A percentile compares a stretch with the other conserved stretches of the same genome.
Evolutionary conservation across 1,140 invertebrate genomes (phyloP).

Genomic region (Microplitis mediator): DNA sequence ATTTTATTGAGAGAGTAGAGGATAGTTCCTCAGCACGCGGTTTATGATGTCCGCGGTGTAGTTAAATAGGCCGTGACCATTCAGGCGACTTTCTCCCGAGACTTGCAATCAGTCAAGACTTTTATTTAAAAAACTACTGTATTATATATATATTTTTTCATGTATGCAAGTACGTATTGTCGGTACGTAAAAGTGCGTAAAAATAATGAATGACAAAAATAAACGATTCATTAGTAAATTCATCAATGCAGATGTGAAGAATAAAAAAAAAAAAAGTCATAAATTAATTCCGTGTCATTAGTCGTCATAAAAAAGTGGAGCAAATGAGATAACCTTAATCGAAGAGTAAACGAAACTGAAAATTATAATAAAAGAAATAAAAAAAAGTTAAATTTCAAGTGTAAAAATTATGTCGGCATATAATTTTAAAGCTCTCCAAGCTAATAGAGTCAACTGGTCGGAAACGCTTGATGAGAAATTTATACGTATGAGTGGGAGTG

Average conservation of each 20-base stretch:
- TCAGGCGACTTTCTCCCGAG: conserved; percentile 50
- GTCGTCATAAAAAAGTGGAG: neutral
- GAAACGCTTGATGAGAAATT: conserved; percentile 18
- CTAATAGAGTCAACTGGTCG: conserved; percentile 14
- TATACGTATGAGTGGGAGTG: neutral
- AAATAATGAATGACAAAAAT: neutral
- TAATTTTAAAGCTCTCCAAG: conserved; percentile 3
- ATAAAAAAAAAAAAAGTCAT: too few relatives aligned
- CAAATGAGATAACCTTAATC: neutral
- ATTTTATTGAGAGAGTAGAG: neutral
- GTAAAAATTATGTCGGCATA: neutral
- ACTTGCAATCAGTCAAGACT: conserved; percentile 22
- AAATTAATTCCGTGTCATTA: neutral
- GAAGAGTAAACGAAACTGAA: neutral
- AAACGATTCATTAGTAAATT: too few relatives aligned
- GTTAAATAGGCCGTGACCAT: conserved; percentile 54
- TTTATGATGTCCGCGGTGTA: conserved; percentile 24
- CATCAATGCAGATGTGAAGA: too few relatives aligned
- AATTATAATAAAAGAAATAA: neutral
- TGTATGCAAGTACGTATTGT: neutral
- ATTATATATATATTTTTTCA: neutral
- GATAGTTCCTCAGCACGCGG: neutral
- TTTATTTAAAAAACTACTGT: neutral
- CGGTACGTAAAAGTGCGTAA: neutral
- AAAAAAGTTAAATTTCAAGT: conserved; percentile 2